These are phyloP conservation scores for Rhorus exstirpatorius DNA, from an alignment of 2,888 invertebrate species.

Conservation along the genomic window DNA sequence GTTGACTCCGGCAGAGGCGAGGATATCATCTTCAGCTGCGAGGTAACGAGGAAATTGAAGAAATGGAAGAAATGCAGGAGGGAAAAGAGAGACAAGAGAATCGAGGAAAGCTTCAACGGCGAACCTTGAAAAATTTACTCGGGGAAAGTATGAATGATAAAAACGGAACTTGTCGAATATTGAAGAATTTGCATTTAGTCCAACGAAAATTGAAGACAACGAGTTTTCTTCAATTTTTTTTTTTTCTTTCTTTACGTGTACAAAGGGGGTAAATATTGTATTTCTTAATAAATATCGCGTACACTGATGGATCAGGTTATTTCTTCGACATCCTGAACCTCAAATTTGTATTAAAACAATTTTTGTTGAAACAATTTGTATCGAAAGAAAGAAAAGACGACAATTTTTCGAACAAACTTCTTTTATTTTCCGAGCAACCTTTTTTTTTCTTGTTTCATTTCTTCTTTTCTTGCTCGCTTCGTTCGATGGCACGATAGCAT, in stretches of 20 bases:
- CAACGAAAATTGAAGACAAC: constrained; percentile 13
- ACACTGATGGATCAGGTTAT: no score
- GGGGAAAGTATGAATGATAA: background rate
- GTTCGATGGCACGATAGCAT: constrained; percentile 50
- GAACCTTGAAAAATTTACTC: constrained; percentile 23
- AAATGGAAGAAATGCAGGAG: constrained; percentile 57
- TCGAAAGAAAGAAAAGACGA: no score
- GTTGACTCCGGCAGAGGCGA: constrained; percentile 46
- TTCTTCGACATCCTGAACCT: no score
- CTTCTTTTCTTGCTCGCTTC: constrained; percentile 20
- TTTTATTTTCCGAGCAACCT: constrained; percentile 11
- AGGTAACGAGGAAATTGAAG: constrained; percentile 30
- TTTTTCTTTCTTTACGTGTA: constrained; percentile 53
- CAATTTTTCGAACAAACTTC: no score
- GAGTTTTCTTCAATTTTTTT: constrained; percentile 15
- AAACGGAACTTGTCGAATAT: background rate
- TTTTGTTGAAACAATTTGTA: no score
- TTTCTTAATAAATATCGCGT: constrained; percentile 59
- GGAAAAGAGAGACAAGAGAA: constrained; percentile 39
- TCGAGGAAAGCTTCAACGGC: background rate
- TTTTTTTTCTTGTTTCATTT: background rate
- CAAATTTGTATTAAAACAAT: no score
- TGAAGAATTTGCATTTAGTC: constrained; percentile 7
- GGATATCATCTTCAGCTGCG: constrained; percentile 25
- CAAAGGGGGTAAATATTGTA: constrained; percentile 54